Percentiles rank a stretch among this genome's conserved stretches.
Conservation (phyloP, 2,888 invertebrate species). For the Cylloceria caligata region DNA sequence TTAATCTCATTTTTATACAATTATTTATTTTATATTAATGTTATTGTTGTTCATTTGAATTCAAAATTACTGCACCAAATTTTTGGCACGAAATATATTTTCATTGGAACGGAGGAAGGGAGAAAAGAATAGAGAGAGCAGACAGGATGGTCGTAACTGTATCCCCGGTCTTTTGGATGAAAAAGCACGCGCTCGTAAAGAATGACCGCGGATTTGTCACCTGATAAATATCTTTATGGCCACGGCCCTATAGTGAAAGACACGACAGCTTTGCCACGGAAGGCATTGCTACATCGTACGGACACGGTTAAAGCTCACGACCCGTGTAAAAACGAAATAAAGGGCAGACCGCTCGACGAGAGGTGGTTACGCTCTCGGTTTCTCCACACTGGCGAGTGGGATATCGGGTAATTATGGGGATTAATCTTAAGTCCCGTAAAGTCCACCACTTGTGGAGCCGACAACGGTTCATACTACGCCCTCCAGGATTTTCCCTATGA, state of each 20-base stretch:
- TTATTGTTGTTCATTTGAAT: too few species aligned
- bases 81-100: neutral
- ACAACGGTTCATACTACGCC: constrained; percentile 11
- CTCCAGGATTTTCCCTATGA: constrained; percentile 41
- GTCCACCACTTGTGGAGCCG: constrained; percentile 84
- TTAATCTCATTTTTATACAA: too few species aligned
- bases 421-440: constrained; percentile 84
- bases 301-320: constrained; percentile 67
- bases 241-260: constrained; percentile 56
- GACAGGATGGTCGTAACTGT: constrained; percentile 31
- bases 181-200: constrained; percentile 72
- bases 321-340: constrained; percentile 80
- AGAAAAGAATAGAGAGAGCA: neutral
- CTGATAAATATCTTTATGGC: constrained; percentile 82
- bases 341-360: constrained; percentile 67
- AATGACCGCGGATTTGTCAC: constrained; percentile 75
- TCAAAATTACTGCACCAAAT: neutral
- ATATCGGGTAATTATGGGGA: constrained; percentile 83
- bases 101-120: neutral
- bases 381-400: constrained; percentile 69
- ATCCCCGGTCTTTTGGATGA: constrained; percentile 43
- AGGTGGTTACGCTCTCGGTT: constrained; percentile 63
- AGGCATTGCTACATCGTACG: constrained; percentile 25
- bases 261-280: constrained; percentile 53
- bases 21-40: too few species aligned